Base-by-base conservation (phyloP, 2,113 vertebrate genomes). In the Aplodontia rufa region DNA sequence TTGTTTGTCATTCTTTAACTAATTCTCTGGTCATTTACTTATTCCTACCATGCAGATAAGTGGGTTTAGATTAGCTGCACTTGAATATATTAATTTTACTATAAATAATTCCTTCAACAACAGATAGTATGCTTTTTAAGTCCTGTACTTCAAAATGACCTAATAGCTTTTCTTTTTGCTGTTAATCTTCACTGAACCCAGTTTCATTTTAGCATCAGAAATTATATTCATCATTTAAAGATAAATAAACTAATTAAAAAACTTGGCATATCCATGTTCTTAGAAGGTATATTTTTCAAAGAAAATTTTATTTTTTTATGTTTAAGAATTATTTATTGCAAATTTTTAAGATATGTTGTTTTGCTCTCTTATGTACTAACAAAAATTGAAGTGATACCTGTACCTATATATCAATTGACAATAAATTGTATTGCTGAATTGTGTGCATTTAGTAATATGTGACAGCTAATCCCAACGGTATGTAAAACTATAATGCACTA, bases 331-430 rank as follows among this genome's bases (percentile, higher is more conserved):
- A 30, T 68, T 68, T 30, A 37, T 58, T 28, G 49, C 72, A 76
- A 47, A 76, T 49, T 76, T 64, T 14, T 49, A 62, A 88, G 37
- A 88, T 49, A n/a, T n/a, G n/a, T n/a, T n/a, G 28, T 71, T 87
- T 86, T 86, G 11, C 9, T 81, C 58, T 42, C 14, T 91, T 64
- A 11, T 87, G 1, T 64, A 45, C 6, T 74, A 80, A 72, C 28
- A 82, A 64, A 95, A 81, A 69, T 13, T 40, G 20, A 69, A 80
- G 55, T 95, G 64, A 53, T 51, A 91, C n/a, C n/a, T n/a, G n/a
- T n/a, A n/a, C n/a, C n/a, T n/a, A n/a, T n/a, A n/a, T n/a, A n/a
- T n/a, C n/a, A n/a, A n/a, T n/a, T n/a, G n/a, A n/a, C n/a, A n/a
- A n/a, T n/a, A n/a, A n/a, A n/a, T n/a, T n/a, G n/a, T n/a, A n/a